Evolutionary conservation across 1,140 invertebrate genomes (phyloP).

Genomic region (Conus ventricosus): DNA sequence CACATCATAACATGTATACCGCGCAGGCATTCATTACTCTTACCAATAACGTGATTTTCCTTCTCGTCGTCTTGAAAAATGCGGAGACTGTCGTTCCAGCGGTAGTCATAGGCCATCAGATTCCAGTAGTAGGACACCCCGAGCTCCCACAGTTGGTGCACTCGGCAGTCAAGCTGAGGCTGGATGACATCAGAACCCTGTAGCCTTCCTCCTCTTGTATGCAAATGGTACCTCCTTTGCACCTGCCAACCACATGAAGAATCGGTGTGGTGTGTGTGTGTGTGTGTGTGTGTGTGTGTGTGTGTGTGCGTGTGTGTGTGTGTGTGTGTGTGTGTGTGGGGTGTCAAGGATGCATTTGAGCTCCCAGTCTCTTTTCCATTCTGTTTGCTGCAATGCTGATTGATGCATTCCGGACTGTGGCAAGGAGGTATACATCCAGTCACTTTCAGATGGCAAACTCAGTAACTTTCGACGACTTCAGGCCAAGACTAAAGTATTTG

Average conservation of each 20-base stretch:
- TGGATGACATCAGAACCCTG: constrained; percentile 44
- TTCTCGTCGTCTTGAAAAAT: neutral
- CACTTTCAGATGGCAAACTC: too few species aligned
- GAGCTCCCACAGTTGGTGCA: constrained; percentile 41
- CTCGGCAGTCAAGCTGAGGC: constrained; percentile 47
- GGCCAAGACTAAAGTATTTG: too few species aligned
- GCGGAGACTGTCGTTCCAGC: constrained; percentile 44
- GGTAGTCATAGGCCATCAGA: constrained; percentile 47
- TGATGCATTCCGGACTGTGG: too few species aligned
- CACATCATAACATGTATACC: neutral
- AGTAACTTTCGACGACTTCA: too few species aligned
- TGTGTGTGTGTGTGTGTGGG: too few species aligned
- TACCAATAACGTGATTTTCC: neutral
- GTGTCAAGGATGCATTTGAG: too few species aligned
- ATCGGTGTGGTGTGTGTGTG: too few species aligned
- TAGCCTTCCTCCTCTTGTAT: constrained; percentile 39
- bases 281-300: too few species aligned
- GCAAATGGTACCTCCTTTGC: constrained; percentile 42
- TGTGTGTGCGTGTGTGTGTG: too few species aligned
- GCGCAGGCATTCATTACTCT: neutral
- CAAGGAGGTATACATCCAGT: too few species aligned
- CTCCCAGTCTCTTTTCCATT: too few species aligned
- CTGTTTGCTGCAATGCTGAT: too few species aligned
- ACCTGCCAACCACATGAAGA: constrained; percentile 27
- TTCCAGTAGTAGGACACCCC: constrained; percentile 50